Percentiles rank a stretch among this genome's conserved stretches.
These are phyloP conservation scores for Drosophila rubida DNA, from an alignment of 2,888 invertebrate species.

Conservation along the genomic window DNA sequence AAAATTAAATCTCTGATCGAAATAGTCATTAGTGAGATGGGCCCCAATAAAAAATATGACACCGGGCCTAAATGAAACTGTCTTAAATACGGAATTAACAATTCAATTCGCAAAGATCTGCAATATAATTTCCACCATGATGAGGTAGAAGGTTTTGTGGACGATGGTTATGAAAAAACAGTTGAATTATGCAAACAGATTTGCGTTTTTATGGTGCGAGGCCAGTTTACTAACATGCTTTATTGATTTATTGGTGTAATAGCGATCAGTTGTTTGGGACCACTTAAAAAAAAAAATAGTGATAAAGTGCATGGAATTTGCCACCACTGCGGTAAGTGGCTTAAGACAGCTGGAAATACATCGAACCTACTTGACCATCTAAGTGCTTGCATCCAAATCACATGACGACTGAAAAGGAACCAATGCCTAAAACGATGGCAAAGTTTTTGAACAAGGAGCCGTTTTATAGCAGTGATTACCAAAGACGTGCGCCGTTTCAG, in stretches of 20 bases:
- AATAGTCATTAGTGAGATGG: too few species aligned
- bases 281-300: constrained; percentile 15
- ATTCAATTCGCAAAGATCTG: too few species aligned
- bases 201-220: too few species aligned
- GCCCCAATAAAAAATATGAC: too few species aligned
- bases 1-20: too few species aligned
- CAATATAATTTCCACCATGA: too few species aligned
- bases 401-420: not conserved
- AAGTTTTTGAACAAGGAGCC: constrained; percentile 15
- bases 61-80: too few species aligned
- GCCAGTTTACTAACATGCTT: too few species aligned
- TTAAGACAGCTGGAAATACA: constrained; percentile 14
- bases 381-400: constrained; percentile 8
- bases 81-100: not conserved
- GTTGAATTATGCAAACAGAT: too few species aligned
- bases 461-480: constrained; percentile 6
- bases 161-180: too few species aligned
- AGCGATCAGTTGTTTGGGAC: constrained; percentile 12
- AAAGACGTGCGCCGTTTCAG: constrained; percentile 6
- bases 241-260: too few species aligned
- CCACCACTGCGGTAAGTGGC: constrained; percentile 6
- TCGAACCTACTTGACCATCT: constrained; percentile 5
- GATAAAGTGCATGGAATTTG: constrained; percentile 12
- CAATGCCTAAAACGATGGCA: constrained; percentile 14
- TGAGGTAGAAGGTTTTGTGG: too few species aligned